Conservation (phyloP, 1,140 invertebrate genomes). For the Cotesia chilonis region DNA sequence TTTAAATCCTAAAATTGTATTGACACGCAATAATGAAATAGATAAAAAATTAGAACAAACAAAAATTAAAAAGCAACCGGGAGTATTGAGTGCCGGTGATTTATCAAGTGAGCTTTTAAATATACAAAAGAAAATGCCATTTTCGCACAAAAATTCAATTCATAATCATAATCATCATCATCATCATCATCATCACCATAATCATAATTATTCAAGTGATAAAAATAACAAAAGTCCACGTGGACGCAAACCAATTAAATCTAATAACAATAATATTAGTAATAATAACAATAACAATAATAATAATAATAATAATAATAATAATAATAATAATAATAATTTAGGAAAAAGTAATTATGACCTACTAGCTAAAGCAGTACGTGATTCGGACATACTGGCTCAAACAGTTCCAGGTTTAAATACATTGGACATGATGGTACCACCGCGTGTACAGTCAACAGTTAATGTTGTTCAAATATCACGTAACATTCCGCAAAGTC, state of each 20-base stretch:
- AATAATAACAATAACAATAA: too few relatives aligned
- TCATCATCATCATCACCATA: slow-evolving; percentile 35
- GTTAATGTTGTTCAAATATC: slow-evolving; percentile 72
- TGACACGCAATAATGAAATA: slow-evolving; percentile 61
- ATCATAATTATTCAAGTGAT: neutral
- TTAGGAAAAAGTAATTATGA: slow-evolving; percentile 56
- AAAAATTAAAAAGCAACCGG: slow-evolving; percentile 49
- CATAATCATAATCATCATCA: slow-evolving; percentile 49
- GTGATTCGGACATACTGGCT: slow-evolving; percentile 51
- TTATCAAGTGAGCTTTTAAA: slow-evolving; percentile 57
- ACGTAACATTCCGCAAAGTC: slow-evolving; percentile 59
- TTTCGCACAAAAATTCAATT: slow-evolving; percentile 54
- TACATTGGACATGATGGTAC: slow-evolving; percentile 68
- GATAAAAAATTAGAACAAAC: slow-evolving; percentile 50
- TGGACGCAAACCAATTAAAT: slow-evolving; percentile 43
- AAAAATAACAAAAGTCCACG: slow-evolving; percentile 27
- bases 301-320: too few relatives aligned
- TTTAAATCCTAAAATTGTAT: slow-evolving; percentile 65
- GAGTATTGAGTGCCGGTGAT: slow-evolving; percentile 48
- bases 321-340: slow-evolving; percentile 13
- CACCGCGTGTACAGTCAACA: slow-evolving; percentile 64
- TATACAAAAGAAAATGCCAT: slow-evolving; percentile 57
- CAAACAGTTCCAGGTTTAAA: slow-evolving; percentile 67
- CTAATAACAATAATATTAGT: slow-evolving; percentile 12
- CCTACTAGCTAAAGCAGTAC: slow-evolving; percentile 56